phyloP scores from a whole-genome alignment of 2,113 vertebrate genomes.

The Taxidea taxus region DNA sequence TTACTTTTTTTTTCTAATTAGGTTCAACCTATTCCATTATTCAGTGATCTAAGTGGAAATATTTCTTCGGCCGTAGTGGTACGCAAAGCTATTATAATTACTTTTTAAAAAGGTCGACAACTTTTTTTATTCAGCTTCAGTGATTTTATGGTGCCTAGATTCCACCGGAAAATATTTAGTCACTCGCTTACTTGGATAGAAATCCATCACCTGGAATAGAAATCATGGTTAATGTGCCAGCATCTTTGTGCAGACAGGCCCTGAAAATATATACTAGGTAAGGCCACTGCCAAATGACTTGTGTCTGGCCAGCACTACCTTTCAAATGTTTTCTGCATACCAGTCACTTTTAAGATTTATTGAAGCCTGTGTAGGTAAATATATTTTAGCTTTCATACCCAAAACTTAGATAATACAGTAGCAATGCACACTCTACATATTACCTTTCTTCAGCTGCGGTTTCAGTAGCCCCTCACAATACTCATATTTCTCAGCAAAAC shows the following conservation, averaged over 20 bases:
- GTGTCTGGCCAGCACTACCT: conserved; percentile 82
- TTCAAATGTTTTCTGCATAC: conserved; percentile 81
- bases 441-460: conserved; percentile 73
- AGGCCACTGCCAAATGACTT: conserved; percentile 83
- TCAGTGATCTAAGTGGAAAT: conserved; percentile 82
- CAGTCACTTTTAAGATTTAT: conserved; percentile 83
- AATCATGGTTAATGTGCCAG: conserved; percentile 84
- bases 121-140: conserved; percentile 83
- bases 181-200: conserved; percentile 84
- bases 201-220: conserved; percentile 88
- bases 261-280: conserved; percentile 84
- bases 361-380: conserved; percentile 77
- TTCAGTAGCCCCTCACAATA: conserved; percentile 76
- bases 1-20: conserved; percentile 44
- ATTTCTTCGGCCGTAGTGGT: conserved; percentile 78
- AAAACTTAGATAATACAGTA: conserved; percentile 79
- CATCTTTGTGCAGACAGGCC: conserved; percentile 84
- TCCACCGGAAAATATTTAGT: conserved; percentile 88
- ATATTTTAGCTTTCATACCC: conserved; percentile 80
- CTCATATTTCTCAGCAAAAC: conserved; percentile 76
- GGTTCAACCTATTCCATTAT: conserved; percentile 51
- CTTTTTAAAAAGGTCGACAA: conserved; percentile 81
- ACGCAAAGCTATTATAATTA: conserved; percentile 79
- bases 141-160: conserved; percentile 87
- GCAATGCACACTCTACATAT: conserved; percentile 69